phyloP scores from a whole-genome alignment of 2,797 vertebrate genomes.

The Carduelis carduelis region DNA sequence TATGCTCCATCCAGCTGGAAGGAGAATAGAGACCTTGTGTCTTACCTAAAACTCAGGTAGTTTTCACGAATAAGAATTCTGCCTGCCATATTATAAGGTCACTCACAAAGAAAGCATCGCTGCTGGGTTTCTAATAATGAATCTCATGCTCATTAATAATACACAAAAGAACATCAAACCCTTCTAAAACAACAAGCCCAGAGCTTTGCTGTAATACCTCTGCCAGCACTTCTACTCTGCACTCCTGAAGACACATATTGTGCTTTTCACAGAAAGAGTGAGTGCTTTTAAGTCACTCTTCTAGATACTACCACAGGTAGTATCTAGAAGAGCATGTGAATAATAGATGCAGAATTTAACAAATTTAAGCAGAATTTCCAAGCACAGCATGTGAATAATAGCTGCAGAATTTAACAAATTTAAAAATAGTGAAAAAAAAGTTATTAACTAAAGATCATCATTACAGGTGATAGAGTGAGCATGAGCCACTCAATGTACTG shows the following conservation, averaged over 20 bases:
- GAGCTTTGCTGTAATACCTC: slow-evolving; percentile 4
- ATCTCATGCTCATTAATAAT: slow-evolving; percentile 46
- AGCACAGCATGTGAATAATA: background rate
- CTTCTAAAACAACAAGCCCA: slow-evolving; percentile 22
- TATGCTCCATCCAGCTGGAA: background rate
- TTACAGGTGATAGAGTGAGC: background rate
- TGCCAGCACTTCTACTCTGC: slow-evolving; percentile 20
- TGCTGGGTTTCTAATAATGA: slow-evolving; percentile 24
- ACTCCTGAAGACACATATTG: background rate
- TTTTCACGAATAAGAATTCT: background rate
- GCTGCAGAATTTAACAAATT: background rate
- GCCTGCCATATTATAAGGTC: background rate
- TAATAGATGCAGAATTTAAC: background rate
- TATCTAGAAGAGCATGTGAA: background rate
- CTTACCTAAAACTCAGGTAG: background rate
- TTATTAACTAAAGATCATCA: background rate
- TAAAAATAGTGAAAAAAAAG: background rate
- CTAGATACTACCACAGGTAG: background rate
- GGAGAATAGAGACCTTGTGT: background rate
- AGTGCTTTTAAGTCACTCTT: slow-evolving; percentile 4
- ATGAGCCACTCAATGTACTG: background rate
- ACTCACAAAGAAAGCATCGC: slow-evolving; percentile 20
- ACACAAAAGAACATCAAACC: slow-evolving; percentile 20
- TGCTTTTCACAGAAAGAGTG: background rate
- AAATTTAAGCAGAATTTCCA: background rate